Conservation (phyloP, 2,113 vertebrate species). For the Oceanites oceanicus region DNA sequence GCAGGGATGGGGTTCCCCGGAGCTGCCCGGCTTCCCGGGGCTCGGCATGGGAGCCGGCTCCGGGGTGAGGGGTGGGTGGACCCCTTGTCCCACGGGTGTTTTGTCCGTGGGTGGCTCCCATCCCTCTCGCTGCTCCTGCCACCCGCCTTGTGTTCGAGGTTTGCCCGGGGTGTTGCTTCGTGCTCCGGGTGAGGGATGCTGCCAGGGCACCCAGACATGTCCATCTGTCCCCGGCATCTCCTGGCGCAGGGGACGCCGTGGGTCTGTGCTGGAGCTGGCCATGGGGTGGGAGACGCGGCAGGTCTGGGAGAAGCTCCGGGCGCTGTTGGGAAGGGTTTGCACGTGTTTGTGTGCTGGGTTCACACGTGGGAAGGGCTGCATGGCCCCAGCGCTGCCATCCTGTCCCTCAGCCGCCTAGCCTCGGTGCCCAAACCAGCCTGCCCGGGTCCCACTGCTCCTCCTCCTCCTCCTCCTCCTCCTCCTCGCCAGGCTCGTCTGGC, state of each 20-base stretch:
- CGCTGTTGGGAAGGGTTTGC: rapidly evolving
- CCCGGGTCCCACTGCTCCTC: neutral
- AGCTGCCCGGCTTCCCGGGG: neutral
- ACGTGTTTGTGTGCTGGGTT: neutral
- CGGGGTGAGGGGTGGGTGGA: neutral
- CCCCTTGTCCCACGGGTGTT: neutral
- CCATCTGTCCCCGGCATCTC: neutral
- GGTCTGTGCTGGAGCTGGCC: neutral
- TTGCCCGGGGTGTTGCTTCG: no score
- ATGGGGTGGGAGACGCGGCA: rapidly evolving
- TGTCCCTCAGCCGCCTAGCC: neutral
- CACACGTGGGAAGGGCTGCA: neutral
- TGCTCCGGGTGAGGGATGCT: neutral
- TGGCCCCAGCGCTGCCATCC: neutral
- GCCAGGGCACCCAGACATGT: rapidly evolving
- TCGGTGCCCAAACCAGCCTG: neutral
- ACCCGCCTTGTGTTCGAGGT: rapidly evolving
- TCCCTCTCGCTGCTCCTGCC: neutral
- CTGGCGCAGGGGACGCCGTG: rapidly evolving
- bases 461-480: neutral
- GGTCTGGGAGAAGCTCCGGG: neutral
- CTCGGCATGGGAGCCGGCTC: neutral
- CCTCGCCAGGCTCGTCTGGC: neutral
- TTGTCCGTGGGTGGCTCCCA: neutral
- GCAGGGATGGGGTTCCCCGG: neutral